Conservation (phyloP, 1,140 invertebrate species). For the Leptinotarsa texana region DNA sequence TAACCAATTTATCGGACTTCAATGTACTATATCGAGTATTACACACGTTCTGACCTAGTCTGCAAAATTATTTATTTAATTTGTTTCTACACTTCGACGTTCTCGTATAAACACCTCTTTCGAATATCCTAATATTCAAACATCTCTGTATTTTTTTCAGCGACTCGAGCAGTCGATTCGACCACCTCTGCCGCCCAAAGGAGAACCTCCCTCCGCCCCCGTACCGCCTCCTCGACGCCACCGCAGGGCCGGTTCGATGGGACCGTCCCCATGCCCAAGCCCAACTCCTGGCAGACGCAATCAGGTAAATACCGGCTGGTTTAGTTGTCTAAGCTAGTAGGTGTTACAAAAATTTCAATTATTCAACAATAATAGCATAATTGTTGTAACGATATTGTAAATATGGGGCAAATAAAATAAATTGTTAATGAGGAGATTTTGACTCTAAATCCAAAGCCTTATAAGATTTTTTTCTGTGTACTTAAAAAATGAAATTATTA, state of each 20-base stretch:
- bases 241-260: constrained; percentile 57
- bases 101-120: background rate
- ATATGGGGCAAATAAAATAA: constrained; percentile 26
- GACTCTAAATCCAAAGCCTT: constrained; percentile 40
- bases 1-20: background rate
- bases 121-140: background rate
- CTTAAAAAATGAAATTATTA: background rate
- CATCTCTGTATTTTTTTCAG: constrained; percentile 22
- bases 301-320: constrained; percentile 44
- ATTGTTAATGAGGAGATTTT: constrained; percentile 20
- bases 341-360: background rate
- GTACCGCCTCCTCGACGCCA: constrained; percentile 84
- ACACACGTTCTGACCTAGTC: too few species aligned
- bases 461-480: background rate
- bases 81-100: too few species aligned
- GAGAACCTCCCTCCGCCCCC: constrained; percentile 66
- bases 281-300: constrained; percentile 48
- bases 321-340: constrained; percentile 35
- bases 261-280: constrained; percentile 56
- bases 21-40: background rate
- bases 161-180: constrained; percentile 55
- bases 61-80: too few species aligned
- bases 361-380: background rate
- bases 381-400: background rate
- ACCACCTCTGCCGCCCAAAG: constrained; percentile 81